A percentile compares a stretch with the other conserved stretches of the same genome.
Evolutionary conservation across 2,888 invertebrate genomes (phyloP).

Genomic region (Diogma glabrata): DNA sequence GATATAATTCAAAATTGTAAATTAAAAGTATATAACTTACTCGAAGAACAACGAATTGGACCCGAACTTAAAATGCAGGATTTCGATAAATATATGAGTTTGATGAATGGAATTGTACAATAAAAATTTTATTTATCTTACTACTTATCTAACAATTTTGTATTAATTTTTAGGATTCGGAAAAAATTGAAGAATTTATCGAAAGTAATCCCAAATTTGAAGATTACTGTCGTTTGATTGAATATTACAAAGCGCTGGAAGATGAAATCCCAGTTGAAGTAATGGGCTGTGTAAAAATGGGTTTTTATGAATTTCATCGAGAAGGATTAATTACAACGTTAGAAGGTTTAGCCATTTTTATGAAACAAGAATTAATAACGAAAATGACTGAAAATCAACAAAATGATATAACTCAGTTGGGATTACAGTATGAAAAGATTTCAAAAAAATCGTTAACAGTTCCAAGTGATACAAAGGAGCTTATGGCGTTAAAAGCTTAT

Average conservation of each 20-base stretch:
- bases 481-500: conserved; percentile 73
- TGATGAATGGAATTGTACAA: conserved; percentile 57
- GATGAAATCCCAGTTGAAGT: conserved; percentile 45
- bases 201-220: conserved; percentile 51
- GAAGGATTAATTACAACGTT: conserved; percentile 63
- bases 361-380: conserved; percentile 56
- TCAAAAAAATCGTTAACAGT: conserved; percentile 64
- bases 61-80: conserved; percentile 62
- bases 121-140: too few species aligned
- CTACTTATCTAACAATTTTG: not conserved
- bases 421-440: conserved; percentile 72
- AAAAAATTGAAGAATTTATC: conserved; percentile 55
- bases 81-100: conserved; percentile 66
- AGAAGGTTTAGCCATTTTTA: conserved; percentile 51
- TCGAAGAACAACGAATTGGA: conserved; percentile 60
- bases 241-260: conserved; percentile 49
- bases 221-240: conserved; percentile 47
- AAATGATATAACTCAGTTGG: conserved; percentile 63
- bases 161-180: too few species aligned
- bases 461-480: conserved; percentile 71
- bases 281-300: conserved; percentile 55
- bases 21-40: conserved; percentile 45
- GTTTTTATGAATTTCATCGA: conserved; percentile 77
- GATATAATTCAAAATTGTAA: conserved; percentile 54
- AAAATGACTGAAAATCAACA: conserved; percentile 75